phyloP scores from a whole-genome alignment of 1,140 invertebrate species.

The Campoletis sonorensis region DNA sequence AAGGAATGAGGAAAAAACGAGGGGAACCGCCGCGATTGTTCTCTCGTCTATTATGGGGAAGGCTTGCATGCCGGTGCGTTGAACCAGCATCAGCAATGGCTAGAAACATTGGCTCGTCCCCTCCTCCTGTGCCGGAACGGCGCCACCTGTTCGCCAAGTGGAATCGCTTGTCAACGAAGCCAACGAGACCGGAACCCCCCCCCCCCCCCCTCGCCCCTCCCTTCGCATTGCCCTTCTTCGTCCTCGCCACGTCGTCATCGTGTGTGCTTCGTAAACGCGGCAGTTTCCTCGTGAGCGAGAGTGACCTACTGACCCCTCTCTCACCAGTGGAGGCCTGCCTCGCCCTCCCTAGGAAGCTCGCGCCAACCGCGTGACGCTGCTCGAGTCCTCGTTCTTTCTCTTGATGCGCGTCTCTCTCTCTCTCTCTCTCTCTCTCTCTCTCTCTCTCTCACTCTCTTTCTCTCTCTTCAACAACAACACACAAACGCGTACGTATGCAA shows the following conservation, averaged over 20 bases:
- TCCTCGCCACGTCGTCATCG: slow-evolving; percentile 27
- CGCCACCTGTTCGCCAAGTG: slow-evolving; percentile 37
- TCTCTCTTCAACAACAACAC: no score
- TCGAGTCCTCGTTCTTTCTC: no score
- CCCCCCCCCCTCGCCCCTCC: slow-evolving; percentile 55
- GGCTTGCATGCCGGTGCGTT: neutral
- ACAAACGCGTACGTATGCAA: no score
- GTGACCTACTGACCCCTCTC: slow-evolving; percentile 73
- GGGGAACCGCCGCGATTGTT: neutral
- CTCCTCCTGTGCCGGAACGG: neutral
- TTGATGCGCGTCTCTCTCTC: no score
- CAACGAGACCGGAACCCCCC: slow-evolving; percentile 46
- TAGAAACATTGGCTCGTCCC: neutral
- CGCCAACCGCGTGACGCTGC: no score
- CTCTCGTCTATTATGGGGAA: neutral
- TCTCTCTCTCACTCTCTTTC: no score
- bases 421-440: no score
- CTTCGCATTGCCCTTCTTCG: slow-evolving; percentile 41
- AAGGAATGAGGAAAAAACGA: no score
- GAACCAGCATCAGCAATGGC: neutral
- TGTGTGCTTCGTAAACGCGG: slow-evolving; percentile 46
- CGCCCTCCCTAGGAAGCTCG: neutral
- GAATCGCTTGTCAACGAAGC: slow-evolving; percentile 42
- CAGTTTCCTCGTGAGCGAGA: slow-evolving; percentile 65
- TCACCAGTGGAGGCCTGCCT: neutral